Percentiles rank a stretch among this genome's conserved stretches.
Conservation (phyloP, 2,888 invertebrate genomes). For the Monopis laevigella region DNA sequence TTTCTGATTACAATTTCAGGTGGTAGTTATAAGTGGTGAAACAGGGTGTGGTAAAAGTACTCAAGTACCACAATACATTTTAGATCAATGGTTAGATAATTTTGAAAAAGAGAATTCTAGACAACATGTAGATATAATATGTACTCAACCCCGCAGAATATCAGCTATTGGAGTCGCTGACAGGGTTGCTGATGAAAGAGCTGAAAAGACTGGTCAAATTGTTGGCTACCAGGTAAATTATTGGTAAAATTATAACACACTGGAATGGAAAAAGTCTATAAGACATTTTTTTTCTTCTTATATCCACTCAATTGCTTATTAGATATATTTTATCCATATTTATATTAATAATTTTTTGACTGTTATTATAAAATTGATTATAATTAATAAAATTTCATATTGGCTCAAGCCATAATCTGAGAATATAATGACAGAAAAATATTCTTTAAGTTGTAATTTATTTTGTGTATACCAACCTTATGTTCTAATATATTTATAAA, state of each 20-base stretch:
- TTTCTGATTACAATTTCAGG: conserved; percentile 30
- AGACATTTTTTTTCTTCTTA: background rate
- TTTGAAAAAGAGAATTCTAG: conserved; percentile 50
- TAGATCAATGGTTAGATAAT: conserved; percentile 84
- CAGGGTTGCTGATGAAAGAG: conserved; percentile 86
- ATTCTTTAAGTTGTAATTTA: too few relatives aligned
- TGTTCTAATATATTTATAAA: too few relatives aligned
- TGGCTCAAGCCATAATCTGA: too few relatives aligned
- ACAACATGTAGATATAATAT: conserved; percentile 83
- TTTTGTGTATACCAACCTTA: too few relatives aligned
- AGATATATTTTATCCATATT: too few relatives aligned
- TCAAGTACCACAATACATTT: conserved; percentile 92
- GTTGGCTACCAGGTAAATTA: conserved; percentile 75
- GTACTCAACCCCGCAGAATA: conserved; percentile 91
- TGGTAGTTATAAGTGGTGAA: conserved; percentile 82
- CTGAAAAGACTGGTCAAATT: conserved; percentile 79
- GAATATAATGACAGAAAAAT: too few relatives aligned
- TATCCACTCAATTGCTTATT: background rate
- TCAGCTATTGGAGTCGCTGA: conserved; percentile 94
- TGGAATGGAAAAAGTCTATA: background rate
- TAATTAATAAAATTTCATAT: too few relatives aligned
- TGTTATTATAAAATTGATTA: too few relatives aligned
- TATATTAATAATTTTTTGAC: too few relatives aligned
- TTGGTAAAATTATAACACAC: background rate
- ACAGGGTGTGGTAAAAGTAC: conserved; percentile 88